Evolutionary conservation across 2,113 vertebrate genomes (phyloP), one percentile per base, ranked within the genome.

Genomic region (Coturnix japonica): DNA sequence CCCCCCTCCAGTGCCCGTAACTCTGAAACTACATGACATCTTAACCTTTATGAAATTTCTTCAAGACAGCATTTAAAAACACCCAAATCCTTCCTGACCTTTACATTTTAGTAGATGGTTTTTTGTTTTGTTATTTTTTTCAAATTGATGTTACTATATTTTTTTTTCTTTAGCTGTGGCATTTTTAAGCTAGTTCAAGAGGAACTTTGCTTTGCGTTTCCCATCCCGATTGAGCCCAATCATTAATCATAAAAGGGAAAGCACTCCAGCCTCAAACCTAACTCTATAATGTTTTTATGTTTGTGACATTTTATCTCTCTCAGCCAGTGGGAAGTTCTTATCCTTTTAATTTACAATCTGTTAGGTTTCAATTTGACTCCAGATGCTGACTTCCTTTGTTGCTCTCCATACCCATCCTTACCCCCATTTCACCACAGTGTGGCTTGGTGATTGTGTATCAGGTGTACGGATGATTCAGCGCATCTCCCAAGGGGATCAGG

Each of bases 1-100:
- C 96, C 96, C 97, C 97, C 97, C 96, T 96, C 80, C 97, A 94
- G 87, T 91, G 93, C 96, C 97, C 89, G 72, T 97, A 97, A 97
- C 95, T 98, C 97, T 97, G 97, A 97, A 98, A 97, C 94, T 97
- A 97, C 98, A 97, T 98, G 98, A 98, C 98, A 98, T 97, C 97
- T 97, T 98, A 98, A 98, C 98, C 98, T 98, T 98, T 98, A 97
- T 97, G 96, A 98, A 97, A 97, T 97, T 97, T 97, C 97, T 98
- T 97, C 96, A 93, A 98, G 98, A 98, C 98, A 98, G 97, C 98
- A 98, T 97, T 98, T 98, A 98, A 98, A 98, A 98, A 98, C 97
- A 98, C 97, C 98, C 98, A 98, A 98, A 98, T 98, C 97, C 97
- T 98, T 97, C 96, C 93, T 98, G 98, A 98, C 98, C 98, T 98